Evolutionary conservation across 2,113 vertebrate genomes (phyloP).

Genomic region (Nestor notabilis): DNA sequence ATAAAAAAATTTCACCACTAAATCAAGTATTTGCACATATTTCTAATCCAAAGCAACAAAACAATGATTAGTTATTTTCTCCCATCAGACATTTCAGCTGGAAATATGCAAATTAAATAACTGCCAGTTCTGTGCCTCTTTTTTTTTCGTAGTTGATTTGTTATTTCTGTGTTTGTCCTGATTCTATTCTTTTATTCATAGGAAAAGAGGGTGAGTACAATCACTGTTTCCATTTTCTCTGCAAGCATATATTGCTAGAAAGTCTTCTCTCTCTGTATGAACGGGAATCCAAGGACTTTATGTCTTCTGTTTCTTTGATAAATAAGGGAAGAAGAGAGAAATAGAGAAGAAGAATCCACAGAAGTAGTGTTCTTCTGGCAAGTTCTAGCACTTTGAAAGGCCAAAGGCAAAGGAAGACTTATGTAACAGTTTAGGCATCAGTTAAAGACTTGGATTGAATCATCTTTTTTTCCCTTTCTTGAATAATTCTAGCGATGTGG

Average conservation of each 20-base stretch:
- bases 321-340: no score
- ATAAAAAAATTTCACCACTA: slow-evolving; percentile 38
- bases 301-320: not conserved
- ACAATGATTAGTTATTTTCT: slow-evolving; percentile 44
- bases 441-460: not conserved
- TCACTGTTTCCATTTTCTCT: not conserved
- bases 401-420: not conserved
- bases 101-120: slow-evolving; percentile 36
- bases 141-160: not conserved
- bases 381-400: not conserved
- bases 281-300: not conserved
- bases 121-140: not conserved
- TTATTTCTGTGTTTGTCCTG: not conserved
- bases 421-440: not conserved
- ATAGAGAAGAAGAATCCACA: not conserved
- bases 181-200: not conserved
- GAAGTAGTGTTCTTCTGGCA: not conserved
- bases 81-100: slow-evolving; percentile 7
- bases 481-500: not conserved
- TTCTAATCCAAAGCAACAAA: slow-evolving; percentile 30
- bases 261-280: not conserved
- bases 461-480: not conserved
- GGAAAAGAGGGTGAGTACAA: not conserved
- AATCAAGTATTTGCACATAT: slow-evolving; percentile 58
- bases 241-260: not conserved